Percentiles rank a stretch among this genome's conserved stretches.
Conservation (phyloP, 2,888 invertebrate genomes). For the Allacma fusca region DNA sequence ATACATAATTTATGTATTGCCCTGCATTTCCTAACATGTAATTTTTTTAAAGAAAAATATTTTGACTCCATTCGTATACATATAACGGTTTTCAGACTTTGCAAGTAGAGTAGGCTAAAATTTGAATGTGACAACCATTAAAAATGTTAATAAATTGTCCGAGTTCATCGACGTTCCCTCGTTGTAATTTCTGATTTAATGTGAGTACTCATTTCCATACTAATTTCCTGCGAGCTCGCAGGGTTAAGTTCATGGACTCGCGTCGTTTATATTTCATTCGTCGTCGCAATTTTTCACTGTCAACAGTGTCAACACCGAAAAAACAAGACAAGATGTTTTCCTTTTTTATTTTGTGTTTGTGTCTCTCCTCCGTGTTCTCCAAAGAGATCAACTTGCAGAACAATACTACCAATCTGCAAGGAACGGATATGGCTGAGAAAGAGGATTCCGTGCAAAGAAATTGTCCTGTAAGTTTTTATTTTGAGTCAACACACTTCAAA, state of each 20-base stretch:
- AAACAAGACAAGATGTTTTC: slow-evolving; percentile 24
- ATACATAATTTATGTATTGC: slow-evolving; percentile 27
- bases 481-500: background rate
- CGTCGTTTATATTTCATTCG: slow-evolving; percentile 33
- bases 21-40: slow-evolving; percentile 29
- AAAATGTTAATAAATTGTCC: slow-evolving; percentile 34
- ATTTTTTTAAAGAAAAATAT: slow-evolving; percentile 28
- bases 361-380: slow-evolving; percentile 36
- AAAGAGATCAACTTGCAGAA: slow-evolving; percentile 26
- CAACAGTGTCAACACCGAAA: slow-evolving; percentile 20
- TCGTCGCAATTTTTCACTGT: slow-evolving; percentile 16
- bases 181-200: slow-evolving; percentile 33
- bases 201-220: slow-evolving; percentile 22
- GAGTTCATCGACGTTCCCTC: slow-evolving; percentile 32
- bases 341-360: slow-evolving; percentile 30
- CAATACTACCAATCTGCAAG: slow-evolving; percentile 26
- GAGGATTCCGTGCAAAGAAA: slow-evolving; percentile 33
- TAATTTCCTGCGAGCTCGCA: slow-evolving; percentile 28
- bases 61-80: slow-evolving; percentile 21
- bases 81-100: slow-evolving; percentile 18
- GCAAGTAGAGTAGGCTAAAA: slow-evolving; percentile 43
- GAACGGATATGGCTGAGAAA: slow-evolving; percentile 31
- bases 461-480: slow-evolving; percentile 37
- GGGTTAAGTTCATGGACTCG: slow-evolving; percentile 36
- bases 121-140: slow-evolving; percentile 36